Conservation (phyloP, 1,140 invertebrate species). For the Magallana angulata region DNA sequence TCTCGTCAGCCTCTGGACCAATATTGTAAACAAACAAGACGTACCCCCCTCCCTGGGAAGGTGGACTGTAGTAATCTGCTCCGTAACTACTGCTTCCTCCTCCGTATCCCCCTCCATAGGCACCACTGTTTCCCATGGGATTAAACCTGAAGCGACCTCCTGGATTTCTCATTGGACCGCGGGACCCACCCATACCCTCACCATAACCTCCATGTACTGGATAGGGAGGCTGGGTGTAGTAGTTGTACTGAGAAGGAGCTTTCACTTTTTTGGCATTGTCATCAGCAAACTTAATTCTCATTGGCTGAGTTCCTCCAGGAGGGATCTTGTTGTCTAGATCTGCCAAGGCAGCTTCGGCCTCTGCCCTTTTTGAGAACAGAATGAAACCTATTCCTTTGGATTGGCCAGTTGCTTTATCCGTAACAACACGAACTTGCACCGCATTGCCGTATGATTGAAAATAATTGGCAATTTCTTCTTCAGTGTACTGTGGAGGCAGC, state of each 20-base stretch:
- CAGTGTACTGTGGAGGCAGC: constrained; percentile 85
- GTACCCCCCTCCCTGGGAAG: constrained; percentile 57
- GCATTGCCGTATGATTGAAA: constrained; percentile 93
- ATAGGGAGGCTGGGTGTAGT: constrained; percentile 32
- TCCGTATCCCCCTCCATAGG: constrained; percentile 19
- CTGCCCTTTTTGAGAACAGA: constrained; percentile 81
- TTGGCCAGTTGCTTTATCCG: constrained; percentile 91
- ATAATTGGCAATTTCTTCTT: constrained; percentile 89
- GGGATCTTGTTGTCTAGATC: constrained; percentile 91
- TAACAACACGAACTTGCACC: constrained; percentile 92
- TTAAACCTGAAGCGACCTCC: constrained; percentile 53
- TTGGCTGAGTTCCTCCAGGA: constrained; percentile 89
- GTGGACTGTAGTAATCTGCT: not conserved
- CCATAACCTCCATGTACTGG: constrained; percentile 38
- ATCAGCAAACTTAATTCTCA: constrained; percentile 93
- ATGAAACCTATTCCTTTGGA: constrained; percentile 94
- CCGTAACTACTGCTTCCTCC: constrained; percentile 35
- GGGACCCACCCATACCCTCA: constrained; percentile 54
- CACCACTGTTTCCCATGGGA: constrained; percentile 42
- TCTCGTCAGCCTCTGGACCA: constrained; percentile 78
- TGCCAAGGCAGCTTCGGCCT: constrained; percentile 92
- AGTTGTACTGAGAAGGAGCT: constrained; percentile 59
- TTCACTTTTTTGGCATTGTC: constrained; percentile 89
- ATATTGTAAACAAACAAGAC: constrained; percentile 81
- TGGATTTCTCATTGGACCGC: constrained; percentile 63